Conservation (phyloP, 2,797 vertebrate genomes). For the Cirrhinus mrigala region DNA sequence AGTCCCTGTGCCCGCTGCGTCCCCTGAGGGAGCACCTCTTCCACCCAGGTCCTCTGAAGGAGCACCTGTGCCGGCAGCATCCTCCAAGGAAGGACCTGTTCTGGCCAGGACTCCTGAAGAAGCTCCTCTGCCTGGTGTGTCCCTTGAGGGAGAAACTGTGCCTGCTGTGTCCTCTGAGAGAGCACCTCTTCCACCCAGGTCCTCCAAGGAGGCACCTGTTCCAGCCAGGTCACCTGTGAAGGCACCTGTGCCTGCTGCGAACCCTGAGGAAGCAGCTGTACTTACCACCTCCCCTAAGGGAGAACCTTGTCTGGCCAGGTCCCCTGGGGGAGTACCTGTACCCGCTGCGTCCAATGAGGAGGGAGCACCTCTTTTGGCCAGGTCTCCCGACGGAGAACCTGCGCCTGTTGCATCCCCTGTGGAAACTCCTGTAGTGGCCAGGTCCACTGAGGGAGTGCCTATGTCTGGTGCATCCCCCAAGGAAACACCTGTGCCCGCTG, state of each 20-base stretch:
- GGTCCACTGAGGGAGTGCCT: too few relatives aligned
- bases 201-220: background rate
- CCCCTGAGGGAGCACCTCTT: background rate
- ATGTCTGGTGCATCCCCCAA: background rate
- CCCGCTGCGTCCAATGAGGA: too few relatives aligned
- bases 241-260: background rate
- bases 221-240: background rate
- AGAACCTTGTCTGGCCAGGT: background rate
- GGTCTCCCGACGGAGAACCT: too few relatives aligned
- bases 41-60: background rate
- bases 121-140: background rate
- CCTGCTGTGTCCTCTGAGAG: background rate
- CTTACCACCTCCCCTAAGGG: background rate
- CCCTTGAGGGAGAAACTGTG: background rate
- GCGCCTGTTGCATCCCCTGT: too few relatives aligned
- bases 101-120: background rate
- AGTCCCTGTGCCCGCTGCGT: background rate
- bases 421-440: too few relatives aligned
- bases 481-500: background rate
- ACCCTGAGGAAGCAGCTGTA: background rate
- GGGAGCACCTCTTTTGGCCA: too few relatives aligned
- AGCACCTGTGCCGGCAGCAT: background rate
- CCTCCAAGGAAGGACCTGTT: background rate
- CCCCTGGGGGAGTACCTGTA: background rate
- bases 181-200: background rate